Percentiles rank a stretch among this genome's conserved stretches.
These are phyloP conservation scores for Tangara arthus DNA, from an alignment of 2,797 vertebrate genomes.

Conservation along the genomic window DNA sequence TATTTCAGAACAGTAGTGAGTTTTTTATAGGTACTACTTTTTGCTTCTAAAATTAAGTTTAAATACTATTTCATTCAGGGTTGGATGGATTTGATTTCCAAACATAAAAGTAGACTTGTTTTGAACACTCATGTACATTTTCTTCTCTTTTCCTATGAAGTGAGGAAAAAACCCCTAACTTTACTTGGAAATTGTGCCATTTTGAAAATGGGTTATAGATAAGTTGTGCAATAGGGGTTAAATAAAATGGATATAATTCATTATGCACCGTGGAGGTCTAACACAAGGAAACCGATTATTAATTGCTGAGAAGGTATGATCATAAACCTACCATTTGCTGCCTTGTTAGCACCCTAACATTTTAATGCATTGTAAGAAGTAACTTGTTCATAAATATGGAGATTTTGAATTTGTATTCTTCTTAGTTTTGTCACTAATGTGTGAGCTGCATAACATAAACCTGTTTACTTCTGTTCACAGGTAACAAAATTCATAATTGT, in stretches of 20 bases:
- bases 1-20: not conserved
- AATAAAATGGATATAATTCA: not conserved
- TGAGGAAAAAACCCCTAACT: fast-evolving
- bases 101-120: not conserved
- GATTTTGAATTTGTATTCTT: not conserved
- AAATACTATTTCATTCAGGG: not conserved
- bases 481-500: not conserved
- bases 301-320: not conserved
- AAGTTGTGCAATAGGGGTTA: not conserved
- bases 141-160: not conserved
- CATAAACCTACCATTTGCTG: not conserved
- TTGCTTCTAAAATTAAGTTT: not conserved
- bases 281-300: not conserved
- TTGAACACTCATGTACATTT: not conserved
- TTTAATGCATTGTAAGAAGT: not conserved
- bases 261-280: not conserved
- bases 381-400: not conserved
- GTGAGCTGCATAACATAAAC: not conserved
- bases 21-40: not conserved
- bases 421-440: not conserved
- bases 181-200: not conserved
- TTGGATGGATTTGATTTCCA: not conserved
- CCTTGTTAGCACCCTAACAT: not conserved
- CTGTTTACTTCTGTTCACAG: not conserved
- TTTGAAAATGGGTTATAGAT: not conserved